phyloP scores from a whole-genome alignment of 2,888 invertebrate species.

The Coleophora flavipennella region DNA sequence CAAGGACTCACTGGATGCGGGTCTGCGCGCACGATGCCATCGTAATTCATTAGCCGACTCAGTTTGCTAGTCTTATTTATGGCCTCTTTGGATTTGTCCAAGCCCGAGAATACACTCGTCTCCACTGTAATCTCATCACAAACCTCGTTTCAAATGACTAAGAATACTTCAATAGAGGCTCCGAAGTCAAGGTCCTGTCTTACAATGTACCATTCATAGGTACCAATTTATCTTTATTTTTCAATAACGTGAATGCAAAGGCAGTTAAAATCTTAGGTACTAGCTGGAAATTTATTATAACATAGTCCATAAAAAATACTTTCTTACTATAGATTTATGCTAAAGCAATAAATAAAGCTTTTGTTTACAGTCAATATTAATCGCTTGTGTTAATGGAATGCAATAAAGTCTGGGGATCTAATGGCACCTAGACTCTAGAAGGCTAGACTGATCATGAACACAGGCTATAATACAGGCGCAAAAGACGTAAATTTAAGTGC shows the following conservation, averaged over 20 bases:
- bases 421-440: too few relatives aligned
- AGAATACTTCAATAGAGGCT: slow-evolving; percentile 51
- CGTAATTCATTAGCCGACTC: slow-evolving; percentile 64
- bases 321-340: slow-evolving; percentile 26
- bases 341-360: background rate
- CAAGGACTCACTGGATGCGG: background rate
- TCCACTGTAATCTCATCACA: slow-evolving; percentile 35
- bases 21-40: slow-evolving; percentile 35
- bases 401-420: too few relatives aligned
- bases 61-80: slow-evolving; percentile 59
- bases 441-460: too few relatives aligned
- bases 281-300: too few relatives aligned
- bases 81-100: slow-evolving; percentile 48
- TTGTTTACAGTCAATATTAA: background rate
- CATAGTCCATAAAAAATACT: background rate
- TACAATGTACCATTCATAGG: slow-evolving; percentile 39
- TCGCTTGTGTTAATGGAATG: too few relatives aligned
- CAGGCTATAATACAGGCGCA: too few relatives aligned
- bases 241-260: too few relatives aligned
- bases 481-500: too few relatives aligned
- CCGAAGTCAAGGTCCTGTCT: slow-evolving; percentile 43
- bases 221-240: slow-evolving; percentile 7
- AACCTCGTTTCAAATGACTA: slow-evolving; percentile 27
- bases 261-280: too few relatives aligned
- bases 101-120: slow-evolving; percentile 45